A percentile compares a stretch with the other conserved stretches of the same genome.
Evolutionary conservation across 2,888 invertebrate genomes (phyloP).

Genomic region (Neoaliturus tenellus): DNA sequence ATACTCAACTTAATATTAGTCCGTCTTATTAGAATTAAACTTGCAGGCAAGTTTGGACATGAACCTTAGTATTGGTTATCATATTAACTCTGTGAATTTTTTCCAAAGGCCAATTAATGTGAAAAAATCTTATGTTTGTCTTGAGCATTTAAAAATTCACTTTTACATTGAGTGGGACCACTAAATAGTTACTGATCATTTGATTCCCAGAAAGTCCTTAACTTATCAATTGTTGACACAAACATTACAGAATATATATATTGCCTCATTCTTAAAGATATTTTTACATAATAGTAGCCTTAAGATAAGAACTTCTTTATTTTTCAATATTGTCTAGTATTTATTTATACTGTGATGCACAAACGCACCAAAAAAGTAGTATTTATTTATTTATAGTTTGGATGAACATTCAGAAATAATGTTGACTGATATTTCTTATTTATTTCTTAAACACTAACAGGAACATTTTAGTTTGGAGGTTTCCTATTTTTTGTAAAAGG

Average conservation of each 20-base stretch:
- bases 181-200: background rate
- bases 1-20: no score
- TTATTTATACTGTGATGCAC: slow-evolving; percentile 29
- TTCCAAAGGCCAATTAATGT: no score
- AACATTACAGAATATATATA: background rate
- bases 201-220: background rate
- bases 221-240: slow-evolving; percentile 9
- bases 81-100: no score
- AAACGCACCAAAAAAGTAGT: background rate
- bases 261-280: slow-evolving; percentile 21
- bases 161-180: background rate
- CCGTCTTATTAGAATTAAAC: no score
- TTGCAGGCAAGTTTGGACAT: no score
- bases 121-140: no score
- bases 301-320: background rate
- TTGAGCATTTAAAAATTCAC: background rate
- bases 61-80: no score
- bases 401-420: background rate
- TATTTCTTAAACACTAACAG: background rate
- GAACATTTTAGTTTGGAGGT: no score
- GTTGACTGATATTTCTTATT: background rate
- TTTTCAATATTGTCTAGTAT: slow-evolving; percentile 20
- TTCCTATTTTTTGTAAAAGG: no score
- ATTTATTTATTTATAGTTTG: background rate
- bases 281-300: slow-evolving; percentile 32